Evolutionary conservation across 1,140 invertebrate species (phyloP), one percentile per base, ranked within the genome.

Genomic region (Scaptomyza hsui): DNA sequence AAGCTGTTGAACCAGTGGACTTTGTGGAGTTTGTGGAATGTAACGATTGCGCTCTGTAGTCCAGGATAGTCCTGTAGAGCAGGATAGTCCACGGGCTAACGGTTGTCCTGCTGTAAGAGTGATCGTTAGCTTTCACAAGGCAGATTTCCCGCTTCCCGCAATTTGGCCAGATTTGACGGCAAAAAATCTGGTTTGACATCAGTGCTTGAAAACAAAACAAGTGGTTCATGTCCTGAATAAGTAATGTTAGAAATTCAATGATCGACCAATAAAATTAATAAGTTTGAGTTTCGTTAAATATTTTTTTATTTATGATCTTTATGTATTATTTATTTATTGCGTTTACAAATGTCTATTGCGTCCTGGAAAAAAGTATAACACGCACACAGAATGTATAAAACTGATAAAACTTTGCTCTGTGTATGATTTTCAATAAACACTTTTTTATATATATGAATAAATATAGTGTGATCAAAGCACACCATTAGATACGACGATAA

Each of bases 271-370:
- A 37, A 37, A n/a, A 2, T 37, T 4, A 1, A 12, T 12, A 37
- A 37, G 32, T 37, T n/a, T n/a, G n/a, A n/a, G n/a, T n/a, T n/a
- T n/a, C 44, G 12, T 53, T 29, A 29, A 7, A 32, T 59, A 18
- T 53, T 47, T 47, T 48, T 60, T 72, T 60, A 55, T 72, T 68
- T 37, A 51, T 72, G 55, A 53, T 55, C 26, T 29, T 21, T 56
- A 55, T 69, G 32, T 51, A 37, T 65, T 56, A n/a, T n/a, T 59
- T 86, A 74, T 67, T 83, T 70, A 73, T 74, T 77, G 70, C 62
- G 77, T 61, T 85, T 85, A 85, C 80, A 85, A 86, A 70, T 86
- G 78, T 86, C 41, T 60, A 24, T 52, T 51, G 61, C 24, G 61
- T 49, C 53, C 71, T 65, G 75, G 15, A 65, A 73, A 60, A 63